These are phyloP conservation scores for Cryptocheilus praepositus DNA, from an alignment of 2,888 invertebrate genomes.

Conservation along the genomic window DNA sequence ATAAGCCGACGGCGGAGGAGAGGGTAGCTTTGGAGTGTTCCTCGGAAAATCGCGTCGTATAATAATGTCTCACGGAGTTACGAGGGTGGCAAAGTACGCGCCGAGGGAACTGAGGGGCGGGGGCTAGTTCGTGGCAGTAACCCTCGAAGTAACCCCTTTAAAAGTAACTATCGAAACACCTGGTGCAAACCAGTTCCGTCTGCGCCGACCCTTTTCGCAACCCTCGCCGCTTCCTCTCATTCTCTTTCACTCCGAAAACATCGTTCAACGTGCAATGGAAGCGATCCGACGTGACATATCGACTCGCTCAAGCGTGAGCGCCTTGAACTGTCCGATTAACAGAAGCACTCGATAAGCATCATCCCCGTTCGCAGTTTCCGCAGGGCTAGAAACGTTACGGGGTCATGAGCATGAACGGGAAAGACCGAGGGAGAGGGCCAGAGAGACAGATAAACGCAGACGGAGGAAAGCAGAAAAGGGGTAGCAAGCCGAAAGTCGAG, in stretches of 20 bases:
- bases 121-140: slow-evolving; percentile 43
- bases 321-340: too few species aligned
- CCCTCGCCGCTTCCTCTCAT: slow-evolving; percentile 33
- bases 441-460: too few species aligned
- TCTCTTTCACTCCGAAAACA: slow-evolving; percentile 16
- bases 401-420: neutral
- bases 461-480: neutral
- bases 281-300: too few species aligned
- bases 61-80: slow-evolving; percentile 48
- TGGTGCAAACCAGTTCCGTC: slow-evolving; percentile 50
- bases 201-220: slow-evolving; percentile 13
- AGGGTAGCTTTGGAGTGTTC: too few species aligned
- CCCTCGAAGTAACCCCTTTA: slow-evolving; percentile 60
- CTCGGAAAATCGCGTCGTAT: slow-evolving; percentile 37
- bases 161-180: slow-evolving; percentile 64
- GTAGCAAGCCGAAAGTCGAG: neutral
- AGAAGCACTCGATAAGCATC: too few species aligned
- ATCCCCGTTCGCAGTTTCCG: neutral
- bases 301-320: too few species aligned
- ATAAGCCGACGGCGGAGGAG: too few species aligned
- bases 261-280: slow-evolving; percentile 8
- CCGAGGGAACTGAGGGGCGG: slow-evolving; percentile 10
- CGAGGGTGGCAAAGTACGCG: slow-evolving; percentile 39
- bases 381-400: neutral
- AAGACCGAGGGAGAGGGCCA: neutral